These are phyloP conservation scores for Campoplex capitator DNA, from an alignment of 2,888 invertebrate genomes.

Conservation along the genomic window DNA sequence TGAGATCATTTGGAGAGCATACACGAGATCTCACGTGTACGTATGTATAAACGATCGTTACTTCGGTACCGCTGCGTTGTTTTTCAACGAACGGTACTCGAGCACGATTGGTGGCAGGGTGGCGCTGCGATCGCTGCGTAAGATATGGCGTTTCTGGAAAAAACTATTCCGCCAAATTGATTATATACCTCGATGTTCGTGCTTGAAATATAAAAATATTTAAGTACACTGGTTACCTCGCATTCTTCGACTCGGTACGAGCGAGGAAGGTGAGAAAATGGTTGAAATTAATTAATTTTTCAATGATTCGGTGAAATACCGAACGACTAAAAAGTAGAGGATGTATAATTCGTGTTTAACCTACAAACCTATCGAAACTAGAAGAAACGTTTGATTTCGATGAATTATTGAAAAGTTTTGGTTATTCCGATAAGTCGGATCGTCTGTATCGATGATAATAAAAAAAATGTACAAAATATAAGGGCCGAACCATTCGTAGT, in stretches of 20 bases:
- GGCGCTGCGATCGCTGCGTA: neutral
- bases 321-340: neutral
- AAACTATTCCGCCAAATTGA: conserved; percentile 31
- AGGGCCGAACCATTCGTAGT: neutral
- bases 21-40: neutral
- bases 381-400: too few species aligned
- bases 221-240: neutral
- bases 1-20: neutral
- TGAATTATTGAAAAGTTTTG: too few species aligned
- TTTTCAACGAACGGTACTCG: conserved; percentile 29
- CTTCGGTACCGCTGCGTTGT: neutral
- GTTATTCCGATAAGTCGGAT: too few species aligned
- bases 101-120: conserved; percentile 26
- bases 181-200: neutral
- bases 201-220: neutral
- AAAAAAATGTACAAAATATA: neutral
- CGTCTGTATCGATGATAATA: neutral
- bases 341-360: neutral
- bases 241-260: neutral
- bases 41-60: neutral
- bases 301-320: neutral
- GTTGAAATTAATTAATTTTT: neutral
- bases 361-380: neutral
- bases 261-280: neutral
- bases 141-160: conserved; percentile 1